Evolutionary conservation across 37 sponge, comb jelly and placozoan genomes (phyloP).

Genomic region (Haliclona indistincta): DNA sequence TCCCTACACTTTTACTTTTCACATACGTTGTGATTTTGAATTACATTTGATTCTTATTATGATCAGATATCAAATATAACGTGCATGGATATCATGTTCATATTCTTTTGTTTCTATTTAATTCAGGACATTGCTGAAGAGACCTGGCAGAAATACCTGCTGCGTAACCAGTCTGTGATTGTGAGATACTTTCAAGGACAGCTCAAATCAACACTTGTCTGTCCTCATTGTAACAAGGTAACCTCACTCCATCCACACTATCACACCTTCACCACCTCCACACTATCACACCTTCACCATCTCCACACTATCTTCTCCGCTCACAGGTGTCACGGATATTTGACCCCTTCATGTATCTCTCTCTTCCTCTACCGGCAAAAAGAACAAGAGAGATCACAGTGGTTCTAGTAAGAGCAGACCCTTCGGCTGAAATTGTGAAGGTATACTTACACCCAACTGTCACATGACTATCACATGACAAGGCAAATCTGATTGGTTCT

Average conservation of each 20-base stretch:
- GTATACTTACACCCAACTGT: slow-evolving; percentile 15
- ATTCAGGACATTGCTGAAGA: slow-evolving; percentile 80
- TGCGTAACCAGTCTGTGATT: slow-evolving; percentile 82
- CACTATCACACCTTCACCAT: neutral
- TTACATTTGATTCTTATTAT: too few relatives aligned
- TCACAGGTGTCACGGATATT: slow-evolving; percentile 71
- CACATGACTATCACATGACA: neutral
- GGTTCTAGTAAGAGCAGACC: slow-evolving; percentile 60
- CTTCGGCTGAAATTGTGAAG: slow-evolving; percentile 19
- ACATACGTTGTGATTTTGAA: too few relatives aligned
- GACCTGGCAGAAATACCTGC: slow-evolving; percentile 76
- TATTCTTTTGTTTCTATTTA: too few relatives aligned
- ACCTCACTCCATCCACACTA: neutral
- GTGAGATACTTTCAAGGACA: slow-evolving; percentile 94
- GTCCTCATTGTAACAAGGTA: slow-evolving; percentile 68
- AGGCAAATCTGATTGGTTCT: neutral
- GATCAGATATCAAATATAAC: too few relatives aligned
- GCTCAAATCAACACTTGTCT: slow-evolving; percentile 81
- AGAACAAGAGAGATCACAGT: slow-evolving; percentile 65
- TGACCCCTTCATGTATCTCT: slow-evolving; percentile 96
- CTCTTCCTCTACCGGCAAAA: slow-evolving; percentile 88
- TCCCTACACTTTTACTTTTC: too few relatives aligned
- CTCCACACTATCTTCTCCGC: neutral
- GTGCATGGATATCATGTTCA: too few relatives aligned
- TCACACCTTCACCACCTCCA: neutral